A percentile compares a stretch with the other conserved stretches of the same genome.
These are phyloP conservation scores for Cabera pusaria DNA, from an alignment of 2,888 invertebrate genomes.

Conservation along the genomic window DNA sequence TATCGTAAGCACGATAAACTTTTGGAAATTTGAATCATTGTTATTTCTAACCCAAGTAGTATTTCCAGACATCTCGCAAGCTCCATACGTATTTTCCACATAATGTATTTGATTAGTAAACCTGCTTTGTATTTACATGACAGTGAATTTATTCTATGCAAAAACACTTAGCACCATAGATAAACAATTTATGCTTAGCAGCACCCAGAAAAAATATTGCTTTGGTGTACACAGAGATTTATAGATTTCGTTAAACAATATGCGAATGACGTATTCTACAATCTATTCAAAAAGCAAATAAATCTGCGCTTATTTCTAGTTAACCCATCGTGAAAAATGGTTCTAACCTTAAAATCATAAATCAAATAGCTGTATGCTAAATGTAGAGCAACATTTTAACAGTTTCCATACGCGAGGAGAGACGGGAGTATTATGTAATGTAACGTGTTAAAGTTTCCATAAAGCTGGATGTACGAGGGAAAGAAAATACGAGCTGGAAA, in stretches of 20 bases:
- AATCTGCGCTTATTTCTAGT: slow-evolving; percentile 17
- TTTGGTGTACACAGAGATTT: too few relatives aligned
- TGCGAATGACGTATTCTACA: too few relatives aligned
- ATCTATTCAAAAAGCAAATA: slow-evolving; percentile 27
- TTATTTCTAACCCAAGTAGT: too few relatives aligned
- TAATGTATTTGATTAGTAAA: too few relatives aligned
- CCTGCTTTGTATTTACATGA: too few relatives aligned
- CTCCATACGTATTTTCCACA: too few relatives aligned
- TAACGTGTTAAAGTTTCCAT: slow-evolving; percentile 63
- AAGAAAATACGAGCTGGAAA: slow-evolving; percentile 58
- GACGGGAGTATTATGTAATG: slow-evolving; percentile 63
- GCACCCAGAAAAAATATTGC: too few relatives aligned
- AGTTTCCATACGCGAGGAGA: slow-evolving; percentile 48
- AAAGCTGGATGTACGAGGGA: slow-evolving; percentile 63
- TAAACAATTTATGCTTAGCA: too few relatives aligned
- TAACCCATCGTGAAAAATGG: slow-evolving; percentile 19
- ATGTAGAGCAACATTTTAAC: slow-evolving; percentile 40
- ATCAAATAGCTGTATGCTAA: slow-evolving; percentile 23
- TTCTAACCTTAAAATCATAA: slow-evolving; percentile 17
- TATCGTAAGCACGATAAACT: slow-evolving; percentile 5
- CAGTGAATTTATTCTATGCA: too few relatives aligned
- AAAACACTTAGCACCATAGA: too few relatives aligned
- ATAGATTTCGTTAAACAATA: too few relatives aligned
- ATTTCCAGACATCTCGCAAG: too few relatives aligned
- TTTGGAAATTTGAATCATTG: slow-evolving; percentile 2